Evolutionary conservation across 2,888 invertebrate genomes (phyloP).

Genomic region (Heliconius aoede): DNA sequence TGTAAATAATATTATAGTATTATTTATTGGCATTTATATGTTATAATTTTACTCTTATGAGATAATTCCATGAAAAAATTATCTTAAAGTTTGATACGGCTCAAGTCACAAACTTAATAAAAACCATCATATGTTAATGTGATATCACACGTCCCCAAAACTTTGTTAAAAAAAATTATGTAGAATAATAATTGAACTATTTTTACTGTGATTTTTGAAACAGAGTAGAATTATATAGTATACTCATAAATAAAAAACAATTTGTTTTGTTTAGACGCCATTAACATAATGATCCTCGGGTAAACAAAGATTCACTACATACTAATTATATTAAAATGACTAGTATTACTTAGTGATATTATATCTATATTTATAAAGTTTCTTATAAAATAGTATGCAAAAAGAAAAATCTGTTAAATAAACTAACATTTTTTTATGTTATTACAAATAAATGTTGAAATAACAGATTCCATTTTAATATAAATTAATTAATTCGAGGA

Average conservation of each 20-base stretch:
- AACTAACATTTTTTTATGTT: not conserved
- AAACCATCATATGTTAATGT: too few species aligned
- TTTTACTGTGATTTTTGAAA: not conserved
- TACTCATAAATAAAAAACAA: slow-evolving; percentile 1
- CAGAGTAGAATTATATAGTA: not conserved
- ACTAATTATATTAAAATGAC: not conserved
- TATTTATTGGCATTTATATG: too few species aligned
- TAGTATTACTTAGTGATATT: not conserved
- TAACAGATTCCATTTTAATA: not conserved
- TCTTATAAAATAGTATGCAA: not conserved
- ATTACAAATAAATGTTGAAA: too few species aligned
- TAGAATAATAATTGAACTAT: not conserved
- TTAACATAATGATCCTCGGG: not conserved
- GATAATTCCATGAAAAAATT: not conserved
- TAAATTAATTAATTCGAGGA: not conserved
- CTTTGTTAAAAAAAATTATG: too few species aligned
- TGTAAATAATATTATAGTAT: not conserved
- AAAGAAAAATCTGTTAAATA: not conserved
- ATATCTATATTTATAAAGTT: not conserved
- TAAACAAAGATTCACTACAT: not conserved
- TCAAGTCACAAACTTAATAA: too few species aligned
- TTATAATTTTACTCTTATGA: too few species aligned
- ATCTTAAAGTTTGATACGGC: too few species aligned
- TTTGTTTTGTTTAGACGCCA: not conserved
- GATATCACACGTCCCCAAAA: too few species aligned